Evolutionary conservation across 2,797 vertebrate genomes (phyloP), one percentile per base, ranked within the genome.

Genomic region (Rhinoraja longicauda): DNA sequence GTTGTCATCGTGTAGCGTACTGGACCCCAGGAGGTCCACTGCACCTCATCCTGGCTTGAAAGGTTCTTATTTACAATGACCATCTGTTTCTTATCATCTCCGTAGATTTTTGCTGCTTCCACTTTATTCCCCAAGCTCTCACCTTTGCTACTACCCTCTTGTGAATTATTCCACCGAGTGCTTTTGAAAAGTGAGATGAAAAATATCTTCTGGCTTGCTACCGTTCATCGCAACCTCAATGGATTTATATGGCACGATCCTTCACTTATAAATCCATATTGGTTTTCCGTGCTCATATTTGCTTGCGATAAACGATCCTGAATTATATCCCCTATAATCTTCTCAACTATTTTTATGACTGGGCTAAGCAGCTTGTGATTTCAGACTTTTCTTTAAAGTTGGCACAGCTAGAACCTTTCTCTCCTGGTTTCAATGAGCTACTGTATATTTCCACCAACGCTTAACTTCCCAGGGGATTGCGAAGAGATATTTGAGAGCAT

Each of bases 291-390:
- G 45, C 70, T 19, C 90, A 45, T 92, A 57, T 73, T 75, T 92
- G 57, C 90, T 53, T 57, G 64, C 72, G 70, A 92, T 92, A 92
- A 92, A 75, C 2, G 90, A 92, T 92, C 39, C 90, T 53, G 90
- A 92, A 72, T 92, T 92, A 57, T 92, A 90, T 92, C 70, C 64
- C 36, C 45, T 53, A 26, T 92, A 72, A 92, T 92, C 39, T 73
- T 75, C 70, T 75, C 90, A 92, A 92, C 72, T 92, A 53, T 75
- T 92, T 92, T 92, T 57, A 92, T 75, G 70, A 73, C 90, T 73
- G 24, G 73, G 3, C 70, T 91, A 73, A 91, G 21, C 17, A 72
- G 90, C 39, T 90, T 17, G 67, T 13, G 15, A n/a, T 75, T 75
- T 73, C 39, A 36, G 90, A 24, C 72, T 39, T 73, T 53, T 45